phyloP scores from a whole-genome alignment of 2,113 vertebrate genomes.

The Perca schrenkii region DNA sequence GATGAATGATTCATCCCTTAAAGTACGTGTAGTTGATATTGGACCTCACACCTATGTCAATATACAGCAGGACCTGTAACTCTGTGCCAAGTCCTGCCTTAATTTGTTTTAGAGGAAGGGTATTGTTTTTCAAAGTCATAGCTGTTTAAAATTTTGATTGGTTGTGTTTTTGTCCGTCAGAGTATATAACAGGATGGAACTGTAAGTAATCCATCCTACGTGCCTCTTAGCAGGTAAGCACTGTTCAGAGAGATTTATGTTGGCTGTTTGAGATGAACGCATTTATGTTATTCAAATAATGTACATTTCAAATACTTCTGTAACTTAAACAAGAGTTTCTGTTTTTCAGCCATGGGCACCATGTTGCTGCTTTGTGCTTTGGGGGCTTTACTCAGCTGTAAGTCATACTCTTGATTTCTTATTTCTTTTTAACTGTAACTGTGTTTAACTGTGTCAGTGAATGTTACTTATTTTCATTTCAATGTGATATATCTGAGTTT shows the following conservation, averaged over 20 bases:
- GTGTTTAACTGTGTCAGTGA: background rate
- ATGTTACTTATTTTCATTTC: background rate
- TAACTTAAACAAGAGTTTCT: constrained; percentile 30
- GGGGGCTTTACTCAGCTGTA: constrained; percentile 61
- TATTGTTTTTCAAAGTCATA: constrained; percentile 22
- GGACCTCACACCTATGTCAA: constrained; percentile 51
- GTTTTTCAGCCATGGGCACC: constrained; percentile 70
- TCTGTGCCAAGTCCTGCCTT: constrained; percentile 38
- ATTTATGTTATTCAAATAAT: background rate
- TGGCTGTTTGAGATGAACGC: background rate
- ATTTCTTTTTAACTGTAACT: background rate
- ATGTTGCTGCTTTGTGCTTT: constrained; percentile 63
- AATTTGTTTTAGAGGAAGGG: constrained; percentile 64
- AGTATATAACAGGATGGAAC: constrained; percentile 53
- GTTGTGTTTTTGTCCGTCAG: background rate
- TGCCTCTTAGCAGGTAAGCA: constrained; percentile 47
- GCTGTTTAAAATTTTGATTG: constrained; percentile 14
- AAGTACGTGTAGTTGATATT: constrained; percentile 16
- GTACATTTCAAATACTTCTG: background rate
- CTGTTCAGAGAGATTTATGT: background rate
- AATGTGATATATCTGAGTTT: background rate
- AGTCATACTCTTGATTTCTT: constrained; percentile 16
- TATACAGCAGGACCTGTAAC: constrained; percentile 43
- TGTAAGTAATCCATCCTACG: background rate
- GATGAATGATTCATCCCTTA: constrained; percentile 8